Evolutionary conservation across 30 jellyfish, hydroid and myxozoan species (phyloP).

Genomic region (Chironex yamaguchii): DNA sequence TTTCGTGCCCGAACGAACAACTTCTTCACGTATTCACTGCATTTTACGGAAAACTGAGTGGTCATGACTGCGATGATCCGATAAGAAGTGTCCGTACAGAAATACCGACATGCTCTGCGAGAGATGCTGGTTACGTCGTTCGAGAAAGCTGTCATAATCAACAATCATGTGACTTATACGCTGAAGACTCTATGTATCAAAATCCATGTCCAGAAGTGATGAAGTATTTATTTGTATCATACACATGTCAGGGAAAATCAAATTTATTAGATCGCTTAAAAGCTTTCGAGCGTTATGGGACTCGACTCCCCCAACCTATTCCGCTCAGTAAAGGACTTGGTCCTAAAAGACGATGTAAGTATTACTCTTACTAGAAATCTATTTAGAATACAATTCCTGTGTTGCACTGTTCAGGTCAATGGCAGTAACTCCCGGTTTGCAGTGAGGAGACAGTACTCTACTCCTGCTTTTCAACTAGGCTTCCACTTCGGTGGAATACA

Average conservation of each 20-base stretch:
- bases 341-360: too few species aligned
- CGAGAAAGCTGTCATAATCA: constrained; percentile 95
- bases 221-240: constrained; percentile 89
- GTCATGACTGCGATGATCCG: constrained; percentile 97
- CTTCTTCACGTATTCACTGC: constrained; percentile 93
- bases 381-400: too few species aligned
- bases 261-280: constrained; percentile 73
- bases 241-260: constrained; percentile 93
- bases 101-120: constrained; percentile 95
- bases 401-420: too few species aligned
- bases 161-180: constrained; percentile 97
- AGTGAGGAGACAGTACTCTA: too few species aligned
- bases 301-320: background rate
- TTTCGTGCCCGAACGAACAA: constrained; percentile 84
- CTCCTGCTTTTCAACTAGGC: too few species aligned
- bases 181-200: constrained; percentile 89
- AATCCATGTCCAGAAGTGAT: constrained; percentile 94
- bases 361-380: too few species aligned
- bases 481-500: too few species aligned
- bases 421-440: too few species aligned
- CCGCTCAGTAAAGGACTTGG: too few species aligned
- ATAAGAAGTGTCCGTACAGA: constrained; percentile 75
- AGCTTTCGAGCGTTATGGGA: constrained; percentile 36
- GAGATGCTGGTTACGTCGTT: constrained; percentile 78
- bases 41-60: constrained; percentile 96